Evolutionary conservation across 2,888 invertebrate genomes (phyloP), one percentile per base, ranked within the genome.

Genomic region (Agrotis ipsilon): DNA sequence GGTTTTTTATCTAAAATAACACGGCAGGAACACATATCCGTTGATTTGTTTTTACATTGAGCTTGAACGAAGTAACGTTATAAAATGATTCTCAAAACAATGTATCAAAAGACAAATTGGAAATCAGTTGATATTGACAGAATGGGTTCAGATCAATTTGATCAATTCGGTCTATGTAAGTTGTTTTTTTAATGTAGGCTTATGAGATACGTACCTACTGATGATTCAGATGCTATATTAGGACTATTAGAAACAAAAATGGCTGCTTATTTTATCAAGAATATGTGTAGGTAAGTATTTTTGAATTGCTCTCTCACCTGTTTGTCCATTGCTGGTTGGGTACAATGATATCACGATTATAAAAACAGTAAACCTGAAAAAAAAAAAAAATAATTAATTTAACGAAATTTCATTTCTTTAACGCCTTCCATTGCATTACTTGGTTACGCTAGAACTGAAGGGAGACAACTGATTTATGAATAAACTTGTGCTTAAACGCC

Each of bases 351-450:
- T 63, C 68, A 70, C 55, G 14, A 82, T 55, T 43, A 83, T 62
- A 48, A 82, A 78, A 48, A 80, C 19, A 54, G 67, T 77, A n/a
- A 78, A 77, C 70, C 84, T 85, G 83, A 19, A 84, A 84, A n/a
- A n/a, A n/a, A n/a, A n/a, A n/a, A n/a, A n/a, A n/a, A n/a, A n/a
- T n/a, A n/a, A n/a, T n/a, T n/a, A n/a, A n/a, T n/a, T n/a, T n/a
- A n/a, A n/a, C n/a, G n/a, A n/a, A n/a, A n/a, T n/a, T n/a, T n/a
- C n/a, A n/a, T n/a, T n/a, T n/a, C n/a, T n/a, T n/a, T n/a, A n/a
- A n/a, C n/a, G n/a, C n/a, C n/a, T n/a, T n/a, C n/a, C n/a, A n/a
- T 27, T 27, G 27, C 5, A 27, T 5, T 27, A 5, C 5, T 27
- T 27, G 27, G 3, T 27, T 27, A 27, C 5, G 27, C 27, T 27